Evolutionary conservation across 1,140 invertebrate genomes (phyloP).

Genomic region (Brachionus rubens): DNA sequence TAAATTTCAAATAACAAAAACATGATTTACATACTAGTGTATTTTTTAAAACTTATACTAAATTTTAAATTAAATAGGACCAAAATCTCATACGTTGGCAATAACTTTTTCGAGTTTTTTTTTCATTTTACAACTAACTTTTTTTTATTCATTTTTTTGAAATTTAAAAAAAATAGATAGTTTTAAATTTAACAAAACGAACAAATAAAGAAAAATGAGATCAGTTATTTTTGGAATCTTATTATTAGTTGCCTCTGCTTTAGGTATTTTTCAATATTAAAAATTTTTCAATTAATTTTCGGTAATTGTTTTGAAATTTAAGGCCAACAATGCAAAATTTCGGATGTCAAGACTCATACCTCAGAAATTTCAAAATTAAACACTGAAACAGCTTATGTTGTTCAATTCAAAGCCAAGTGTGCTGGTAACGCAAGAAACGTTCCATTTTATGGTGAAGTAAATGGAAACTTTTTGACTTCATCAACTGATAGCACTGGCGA

Average conservation of each 20-base stretch:
- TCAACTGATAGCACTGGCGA: conserved; percentile 20
- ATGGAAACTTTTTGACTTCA: conserved; percentile 20
- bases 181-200: neutral
- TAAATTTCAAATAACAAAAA: no score
- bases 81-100: no score
- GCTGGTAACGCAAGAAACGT: conserved; percentile 15
- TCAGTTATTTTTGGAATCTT: neutral
- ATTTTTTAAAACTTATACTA: no score
- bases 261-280: neutral
- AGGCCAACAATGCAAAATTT: conserved; percentile 30
- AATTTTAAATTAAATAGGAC: no score
- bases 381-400: conserved; percentile 13
- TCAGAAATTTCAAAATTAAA: conserved; percentile 21
- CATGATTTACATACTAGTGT: no score
- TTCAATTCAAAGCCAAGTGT: conserved; percentile 16
- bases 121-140: no score
- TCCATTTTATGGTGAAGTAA: conserved; percentile 29
- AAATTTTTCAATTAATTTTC: neutral
- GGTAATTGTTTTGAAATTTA: neutral
- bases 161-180: no score
- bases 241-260: neutral
- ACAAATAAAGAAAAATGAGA: neutral
- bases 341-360: neutral
- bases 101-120: no score
- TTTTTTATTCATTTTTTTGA: no score